Conservation (phyloP, 2,113 vertebrate species). For the Elachura formosa region DNA sequence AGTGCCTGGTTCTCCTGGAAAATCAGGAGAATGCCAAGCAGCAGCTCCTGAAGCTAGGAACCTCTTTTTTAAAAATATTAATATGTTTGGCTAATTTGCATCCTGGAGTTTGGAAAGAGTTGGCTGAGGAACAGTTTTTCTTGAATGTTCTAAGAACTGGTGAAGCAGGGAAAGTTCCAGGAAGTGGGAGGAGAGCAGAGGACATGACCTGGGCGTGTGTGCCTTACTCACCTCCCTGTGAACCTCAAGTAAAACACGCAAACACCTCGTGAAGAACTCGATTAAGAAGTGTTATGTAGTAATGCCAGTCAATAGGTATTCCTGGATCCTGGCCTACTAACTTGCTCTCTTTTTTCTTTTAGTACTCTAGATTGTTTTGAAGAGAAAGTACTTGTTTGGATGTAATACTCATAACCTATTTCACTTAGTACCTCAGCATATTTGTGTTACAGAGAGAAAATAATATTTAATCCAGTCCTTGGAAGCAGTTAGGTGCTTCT, state of each 20-base stretch:
- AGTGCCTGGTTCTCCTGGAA: neutral
- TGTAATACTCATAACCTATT: neutral
- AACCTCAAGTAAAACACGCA: neutral
- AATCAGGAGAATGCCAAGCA: neutral
- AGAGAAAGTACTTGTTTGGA: neutral
- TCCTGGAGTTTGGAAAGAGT: neutral
- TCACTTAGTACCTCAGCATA: neutral
- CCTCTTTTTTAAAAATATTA: neutral
- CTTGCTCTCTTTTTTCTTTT: neutral
- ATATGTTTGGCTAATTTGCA: neutral
- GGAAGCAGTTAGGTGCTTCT: neutral
- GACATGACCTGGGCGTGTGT: neutral
- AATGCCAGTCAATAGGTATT: neutral
- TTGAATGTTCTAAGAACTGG: neutral
- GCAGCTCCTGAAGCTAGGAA: neutral
- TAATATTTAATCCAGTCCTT: neutral
- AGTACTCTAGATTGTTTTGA: neutral
- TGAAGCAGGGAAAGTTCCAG: neutral
- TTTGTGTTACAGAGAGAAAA: neutral
- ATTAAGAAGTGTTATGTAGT: neutral
- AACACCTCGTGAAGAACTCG: neutral
- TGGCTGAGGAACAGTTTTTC: neutral
- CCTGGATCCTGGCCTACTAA: neutral
- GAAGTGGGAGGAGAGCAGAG: neutral
- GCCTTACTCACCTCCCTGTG: neutral